phyloP scores from a whole-genome alignment of 2,113 vertebrate species.

The Dasyurus viverrinus region DNA sequence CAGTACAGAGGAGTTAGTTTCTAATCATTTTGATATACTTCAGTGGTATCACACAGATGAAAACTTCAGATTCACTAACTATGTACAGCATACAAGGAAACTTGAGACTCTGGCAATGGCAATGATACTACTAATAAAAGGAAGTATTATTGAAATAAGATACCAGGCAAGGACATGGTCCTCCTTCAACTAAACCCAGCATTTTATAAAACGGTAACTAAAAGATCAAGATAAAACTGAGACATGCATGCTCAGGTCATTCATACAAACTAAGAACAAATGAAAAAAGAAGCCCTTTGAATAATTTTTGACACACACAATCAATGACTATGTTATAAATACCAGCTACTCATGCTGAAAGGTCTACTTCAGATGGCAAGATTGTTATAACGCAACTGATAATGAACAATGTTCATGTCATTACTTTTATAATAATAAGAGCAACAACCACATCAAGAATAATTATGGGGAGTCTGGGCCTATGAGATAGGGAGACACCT shows the following conservation, averaged over 20 bases:
- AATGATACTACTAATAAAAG: slow-evolving; percentile 38
- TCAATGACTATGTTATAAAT: background rate
- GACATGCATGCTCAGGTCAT: background rate
- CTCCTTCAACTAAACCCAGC: slow-evolving; percentile 59
- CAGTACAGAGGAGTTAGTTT: background rate
- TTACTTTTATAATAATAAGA: too few species aligned
- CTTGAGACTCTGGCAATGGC: slow-evolving; percentile 37
- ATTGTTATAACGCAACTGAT: too few species aligned
- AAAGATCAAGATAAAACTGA: slow-evolving; percentile 55
- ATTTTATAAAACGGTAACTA: slow-evolving; percentile 38
- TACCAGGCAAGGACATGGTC: slow-evolving; percentile 29
- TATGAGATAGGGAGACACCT: background rate
- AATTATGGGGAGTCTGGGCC: background rate
- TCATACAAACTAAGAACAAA: background rate
- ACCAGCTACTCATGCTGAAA: background rate
- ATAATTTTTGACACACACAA: background rate
- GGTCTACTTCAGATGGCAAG: background rate
- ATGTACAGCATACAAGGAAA: slow-evolving; percentile 26
- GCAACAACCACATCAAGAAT: background rate
- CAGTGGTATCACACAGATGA: slow-evolving; percentile 29
- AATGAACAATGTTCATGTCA: background rate
- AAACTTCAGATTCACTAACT: slow-evolving; percentile 51
- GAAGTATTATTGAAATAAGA: slow-evolving; percentile 33
- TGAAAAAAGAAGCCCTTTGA: background rate
- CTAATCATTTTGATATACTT: background rate